A percentile compares a stretch with the other conserved stretches of the same genome.
These are phyloP conservation scores for Leptobrachium leishanense DNA, from an alignment of 2,113 vertebrate species.

Conservation along the genomic window DNA sequence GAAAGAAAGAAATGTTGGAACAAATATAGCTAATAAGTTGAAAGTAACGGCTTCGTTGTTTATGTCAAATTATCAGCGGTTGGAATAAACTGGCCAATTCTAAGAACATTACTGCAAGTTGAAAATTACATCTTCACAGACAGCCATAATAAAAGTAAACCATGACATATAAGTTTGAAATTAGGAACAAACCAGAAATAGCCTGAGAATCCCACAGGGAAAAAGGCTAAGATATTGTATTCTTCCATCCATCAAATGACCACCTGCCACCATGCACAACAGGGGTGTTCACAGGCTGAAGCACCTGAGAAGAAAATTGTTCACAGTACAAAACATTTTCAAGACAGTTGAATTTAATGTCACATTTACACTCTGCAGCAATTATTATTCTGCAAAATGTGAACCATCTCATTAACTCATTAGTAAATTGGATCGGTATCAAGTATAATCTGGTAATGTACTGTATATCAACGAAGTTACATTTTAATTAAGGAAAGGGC, in stretches of 20 bases:
- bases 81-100: not conserved
- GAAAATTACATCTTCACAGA: not conserved
- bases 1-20: no score
- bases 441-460: not conserved
- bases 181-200: constrained; percentile 9
- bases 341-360: constrained; percentile 21
- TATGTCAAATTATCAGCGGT: not conserved
- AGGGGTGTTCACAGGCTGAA: constrained; percentile 27
- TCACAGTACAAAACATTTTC: constrained; percentile 35
- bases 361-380: constrained; percentile 14
- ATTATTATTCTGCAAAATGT: constrained; percentile 6
- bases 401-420: constrained; percentile 13
- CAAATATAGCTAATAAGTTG: no score
- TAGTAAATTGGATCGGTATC: not conserved
- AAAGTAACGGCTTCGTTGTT: no score
- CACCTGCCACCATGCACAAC: constrained; percentile 35
- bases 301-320: constrained; percentile 34
- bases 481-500: not conserved
- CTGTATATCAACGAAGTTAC: not conserved
- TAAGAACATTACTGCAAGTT: not conserved
- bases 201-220: constrained; percentile 6
- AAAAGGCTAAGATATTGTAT: constrained; percentile 14
- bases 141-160: not conserved
- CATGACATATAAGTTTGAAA: constrained; percentile 1
- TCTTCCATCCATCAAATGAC: constrained; percentile 32